Evolutionary conservation across 2,113 vertebrate genomes (phyloP).

Genomic region (Ailurus styani): DNA sequence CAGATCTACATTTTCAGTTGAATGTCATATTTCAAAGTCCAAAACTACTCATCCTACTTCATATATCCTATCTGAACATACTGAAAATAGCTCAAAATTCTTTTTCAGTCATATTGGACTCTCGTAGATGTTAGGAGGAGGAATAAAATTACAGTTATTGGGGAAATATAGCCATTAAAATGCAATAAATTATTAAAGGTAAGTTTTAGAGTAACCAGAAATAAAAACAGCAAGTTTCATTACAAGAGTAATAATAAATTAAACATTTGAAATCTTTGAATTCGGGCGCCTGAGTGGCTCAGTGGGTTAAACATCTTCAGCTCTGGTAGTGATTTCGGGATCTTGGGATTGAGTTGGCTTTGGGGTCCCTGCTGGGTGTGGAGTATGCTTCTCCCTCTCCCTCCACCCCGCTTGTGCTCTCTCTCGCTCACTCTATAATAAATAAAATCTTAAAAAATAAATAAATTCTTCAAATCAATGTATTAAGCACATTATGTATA

Average conservation of each 20-base stretch:
- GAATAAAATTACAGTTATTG: neutral
- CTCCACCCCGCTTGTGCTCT: neutral
- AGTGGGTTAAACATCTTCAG: neutral
- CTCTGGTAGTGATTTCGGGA: neutral
- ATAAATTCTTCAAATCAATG: neutral
- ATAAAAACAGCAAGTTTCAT: neutral
- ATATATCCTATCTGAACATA: neutral
- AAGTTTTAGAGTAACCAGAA: neutral
- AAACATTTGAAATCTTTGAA: neutral
- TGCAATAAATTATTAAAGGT: neutral
- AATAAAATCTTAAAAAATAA: neutral
- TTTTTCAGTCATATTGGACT: neutral
- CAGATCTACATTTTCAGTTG: neutral
- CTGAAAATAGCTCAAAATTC: neutral
- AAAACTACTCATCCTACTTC: neutral
- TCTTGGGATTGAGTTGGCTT: no score
- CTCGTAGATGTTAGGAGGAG: neutral
- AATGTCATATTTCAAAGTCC: neutral
- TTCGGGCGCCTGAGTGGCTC: neutral
- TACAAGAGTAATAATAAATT: neutral
- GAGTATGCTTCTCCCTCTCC: neutral
- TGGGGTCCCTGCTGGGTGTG: neutral
- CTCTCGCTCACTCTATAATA: neutral
- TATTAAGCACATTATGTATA: neutral
- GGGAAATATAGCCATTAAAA: neutral